A percentile compares a stretch with the other conserved stretches of the same genome.
Evolutionary conservation across 1,140 invertebrate genomes (phyloP).

Genomic region (Drosophila kikkawai): DNA sequence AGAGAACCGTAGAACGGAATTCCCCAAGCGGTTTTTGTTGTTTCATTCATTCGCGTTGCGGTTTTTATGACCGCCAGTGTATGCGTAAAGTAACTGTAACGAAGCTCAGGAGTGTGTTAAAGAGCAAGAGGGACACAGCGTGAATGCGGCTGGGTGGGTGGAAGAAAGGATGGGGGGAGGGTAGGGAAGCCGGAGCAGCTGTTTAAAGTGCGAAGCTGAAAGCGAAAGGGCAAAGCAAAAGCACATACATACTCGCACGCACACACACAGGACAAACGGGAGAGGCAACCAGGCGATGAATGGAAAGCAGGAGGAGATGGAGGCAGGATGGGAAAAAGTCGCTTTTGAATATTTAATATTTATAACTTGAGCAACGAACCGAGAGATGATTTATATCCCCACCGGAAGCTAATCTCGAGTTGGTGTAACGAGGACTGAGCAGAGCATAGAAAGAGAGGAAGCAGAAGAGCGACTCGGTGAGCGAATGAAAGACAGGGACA

Average conservation of each 20-base stretch:
- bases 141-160: not conserved
- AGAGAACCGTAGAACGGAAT: constrained; percentile 38
- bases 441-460: constrained; percentile 16
- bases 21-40: constrained; percentile 48
- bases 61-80: constrained; percentile 71
- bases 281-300: constrained; percentile 14
- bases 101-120: constrained; percentile 50
- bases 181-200: constrained; percentile 54
- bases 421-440: constrained; percentile 62
- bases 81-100: constrained; percentile 79
- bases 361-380: constrained; percentile 81
- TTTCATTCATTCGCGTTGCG: constrained; percentile 47
- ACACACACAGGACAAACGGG: constrained; percentile 20
- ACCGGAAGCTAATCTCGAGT: constrained; percentile 81
- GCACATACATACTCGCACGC: constrained; percentile 14
- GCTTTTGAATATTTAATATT: constrained; percentile 83
- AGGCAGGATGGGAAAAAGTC: constrained; percentile 43
- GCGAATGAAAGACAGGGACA: constrained; percentile 1
- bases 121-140: constrained; percentile 20
- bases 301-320: too few relatives aligned
- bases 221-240: constrained; percentile 72
- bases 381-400: constrained; percentile 81
- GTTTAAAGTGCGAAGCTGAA: constrained; percentile 73
- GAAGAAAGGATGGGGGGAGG: not conserved
- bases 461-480: constrained; percentile 5